Percentiles rank a stretch among this genome's conserved stretches.
These are phyloP conservation scores for Helleia helle DNA, from an alignment of 2,888 invertebrate genomes.

Conservation along the genomic window DNA sequence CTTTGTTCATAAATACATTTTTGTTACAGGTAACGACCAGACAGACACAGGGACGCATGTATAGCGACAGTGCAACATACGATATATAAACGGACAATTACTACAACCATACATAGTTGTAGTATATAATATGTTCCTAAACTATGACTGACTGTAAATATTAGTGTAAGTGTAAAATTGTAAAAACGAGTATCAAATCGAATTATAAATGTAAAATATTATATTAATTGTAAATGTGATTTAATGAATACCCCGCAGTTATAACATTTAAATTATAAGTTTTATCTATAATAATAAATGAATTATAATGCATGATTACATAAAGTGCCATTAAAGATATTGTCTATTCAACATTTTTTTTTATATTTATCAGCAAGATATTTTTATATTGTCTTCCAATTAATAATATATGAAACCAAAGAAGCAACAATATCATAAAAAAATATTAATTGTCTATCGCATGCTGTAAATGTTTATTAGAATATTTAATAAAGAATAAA, in stretches of 20 bases:
- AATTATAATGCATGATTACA: background rate
- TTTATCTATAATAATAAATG: background rate
- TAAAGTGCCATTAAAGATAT: no score
- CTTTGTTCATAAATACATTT: conserved; percentile 19
- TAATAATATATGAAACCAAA: background rate
- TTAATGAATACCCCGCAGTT: background rate
- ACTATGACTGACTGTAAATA: conserved; percentile 37
- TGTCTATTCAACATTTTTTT: no score
- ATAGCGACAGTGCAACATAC: conserved; percentile 33
- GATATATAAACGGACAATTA: background rate
- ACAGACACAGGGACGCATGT: conserved; percentile 58
- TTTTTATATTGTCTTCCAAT: background rate
- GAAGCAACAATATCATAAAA: no score
- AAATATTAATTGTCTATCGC: no score
- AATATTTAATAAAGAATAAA: background rate
- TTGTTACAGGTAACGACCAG: conserved; percentile 51
- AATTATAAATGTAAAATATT: background rate
- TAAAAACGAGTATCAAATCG: background rate
- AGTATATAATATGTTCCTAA: conserved; percentile 49
- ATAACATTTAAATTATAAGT: background rate
- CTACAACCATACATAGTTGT: conserved; percentile 17
- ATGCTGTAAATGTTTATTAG: no score
- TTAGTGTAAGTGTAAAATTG: conserved; percentile 23
- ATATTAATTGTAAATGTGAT: background rate
- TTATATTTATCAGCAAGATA: background rate